Evolutionary conservation across 2,113 vertebrate species (phyloP), one percentile per base, ranked within the genome.

Genomic region (Piaya cayana): DNA sequence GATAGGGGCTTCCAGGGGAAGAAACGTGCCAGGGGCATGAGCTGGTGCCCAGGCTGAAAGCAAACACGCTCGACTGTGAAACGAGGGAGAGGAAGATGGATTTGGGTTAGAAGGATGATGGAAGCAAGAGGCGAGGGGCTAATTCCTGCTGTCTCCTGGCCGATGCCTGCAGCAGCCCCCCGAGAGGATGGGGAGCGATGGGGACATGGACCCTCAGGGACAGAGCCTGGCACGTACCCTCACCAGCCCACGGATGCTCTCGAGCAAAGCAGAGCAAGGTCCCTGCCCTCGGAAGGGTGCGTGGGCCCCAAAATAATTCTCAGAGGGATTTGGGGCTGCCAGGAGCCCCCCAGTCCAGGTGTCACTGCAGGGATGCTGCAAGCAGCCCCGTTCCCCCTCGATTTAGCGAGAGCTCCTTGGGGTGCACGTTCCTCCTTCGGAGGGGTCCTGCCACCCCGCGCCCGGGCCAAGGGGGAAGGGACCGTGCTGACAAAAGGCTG

Each of bases 251-350:
- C 39, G 39, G 39, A 12, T 39, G 39, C 39, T 39, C 39, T 39
- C 39, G 39, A 12, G 39, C 39, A 39, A 39, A 39, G 59, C 47
- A 4, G 55, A 32, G 12, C 23, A 15, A 12, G 29, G 23, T 4
- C 32, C 22, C n/a, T 7, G 19, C 12, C 34, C 26, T 55, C 1
- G 7, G 32, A 20, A 29, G 39, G n/a, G 7, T 26, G 3, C 9
- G 0, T 0, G 0, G 15, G 34, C 52, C 77, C 50, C 17, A 47
- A 47, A 18, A 47, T 47, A 25, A 26, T 1, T 0, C 30, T 15
- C 9, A 3, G 25, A 5, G 1, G 18, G 39, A 39, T 18, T 32
- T 2, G 21, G 39, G 43, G 77, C 16, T 1, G 8, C 17, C 45
- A 47, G 20, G 45, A 47, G 45, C 45, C 45, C 45, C 39, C 45